phyloP scores from a whole-genome alignment of 1,140 invertebrate species.

The Brachionus asplanchnoidis region DNA sequence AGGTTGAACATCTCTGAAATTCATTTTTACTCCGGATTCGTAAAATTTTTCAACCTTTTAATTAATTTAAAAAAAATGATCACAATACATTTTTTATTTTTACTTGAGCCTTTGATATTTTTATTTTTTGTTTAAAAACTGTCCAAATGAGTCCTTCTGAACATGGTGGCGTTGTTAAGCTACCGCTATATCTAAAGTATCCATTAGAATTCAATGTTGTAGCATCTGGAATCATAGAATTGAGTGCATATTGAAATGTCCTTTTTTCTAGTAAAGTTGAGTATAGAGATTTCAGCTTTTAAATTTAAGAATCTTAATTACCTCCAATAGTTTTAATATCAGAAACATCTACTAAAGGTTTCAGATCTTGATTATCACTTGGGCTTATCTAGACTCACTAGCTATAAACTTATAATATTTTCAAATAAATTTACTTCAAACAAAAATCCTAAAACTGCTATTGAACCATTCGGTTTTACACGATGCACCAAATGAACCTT shows the following conservation, averaged over 20 bases:
- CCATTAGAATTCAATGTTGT: neutral
- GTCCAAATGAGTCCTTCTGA: conserved; percentile 81
- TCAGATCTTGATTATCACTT: neutral
- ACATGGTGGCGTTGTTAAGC: conserved; percentile 82
- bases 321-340: neutral
- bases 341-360: neutral
- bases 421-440: neutral
- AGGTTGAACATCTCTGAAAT: neutral
- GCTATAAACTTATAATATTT: neutral
- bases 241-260: neutral
- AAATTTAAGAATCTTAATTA: neutral
- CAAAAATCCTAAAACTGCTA: neutral
- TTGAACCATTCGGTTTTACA: neutral
- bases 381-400: neutral
- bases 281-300: neutral
- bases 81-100: neutral
- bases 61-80: neutral
- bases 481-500: conserved; percentile 28
- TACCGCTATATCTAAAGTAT: conserved; percentile 71
- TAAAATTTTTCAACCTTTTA: neutral
- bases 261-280: neutral
- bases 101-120: conserved; percentile 14
- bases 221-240: neutral
- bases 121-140: conserved; percentile 66
- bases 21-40: neutral